phyloP scores from a whole-genome alignment of 2,113 vertebrate genomes.

The Psephotus haematonotus region DNA sequence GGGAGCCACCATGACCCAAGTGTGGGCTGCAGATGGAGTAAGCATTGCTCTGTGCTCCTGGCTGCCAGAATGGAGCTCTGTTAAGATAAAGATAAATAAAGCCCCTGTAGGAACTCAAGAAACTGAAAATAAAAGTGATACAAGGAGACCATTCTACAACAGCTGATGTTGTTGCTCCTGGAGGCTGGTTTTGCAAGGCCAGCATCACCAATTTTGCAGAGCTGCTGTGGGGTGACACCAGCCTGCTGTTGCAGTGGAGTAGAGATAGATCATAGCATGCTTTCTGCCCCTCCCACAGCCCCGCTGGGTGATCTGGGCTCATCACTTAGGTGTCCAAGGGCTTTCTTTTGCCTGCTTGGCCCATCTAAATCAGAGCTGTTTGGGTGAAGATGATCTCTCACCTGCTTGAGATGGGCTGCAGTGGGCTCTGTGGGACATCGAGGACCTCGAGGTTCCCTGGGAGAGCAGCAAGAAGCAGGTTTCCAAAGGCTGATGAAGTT shows the following conservation, averaged over 20 bases:
- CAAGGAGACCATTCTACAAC: background rate
- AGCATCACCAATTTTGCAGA: background rate
- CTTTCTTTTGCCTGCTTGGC: background rate
- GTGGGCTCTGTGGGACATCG: background rate
- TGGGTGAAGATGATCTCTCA: background rate
- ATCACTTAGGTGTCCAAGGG: background rate
- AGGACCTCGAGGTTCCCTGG: background rate
- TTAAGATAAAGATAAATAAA: background rate
- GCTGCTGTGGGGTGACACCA: background rate
- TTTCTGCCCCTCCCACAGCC: background rate
- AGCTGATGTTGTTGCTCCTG: background rate
- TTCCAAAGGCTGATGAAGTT: background rate
- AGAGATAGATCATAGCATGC: rapidly evolving
- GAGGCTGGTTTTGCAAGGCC: background rate
- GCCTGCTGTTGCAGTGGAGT: background rate
- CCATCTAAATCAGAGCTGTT: background rate
- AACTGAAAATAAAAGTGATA: background rate
- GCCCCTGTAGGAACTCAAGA: background rate
- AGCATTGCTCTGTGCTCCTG: background rate
- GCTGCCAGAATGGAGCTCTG: background rate
- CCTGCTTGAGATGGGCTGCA: background rate
- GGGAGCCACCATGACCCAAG: background rate
- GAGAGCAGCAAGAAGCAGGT: background rate
- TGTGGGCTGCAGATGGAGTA: background rate
- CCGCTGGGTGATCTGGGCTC: background rate